Evolutionary conservation across 2,888 invertebrate genomes (phyloP).

Genomic region (Leucoma salicis): DNA sequence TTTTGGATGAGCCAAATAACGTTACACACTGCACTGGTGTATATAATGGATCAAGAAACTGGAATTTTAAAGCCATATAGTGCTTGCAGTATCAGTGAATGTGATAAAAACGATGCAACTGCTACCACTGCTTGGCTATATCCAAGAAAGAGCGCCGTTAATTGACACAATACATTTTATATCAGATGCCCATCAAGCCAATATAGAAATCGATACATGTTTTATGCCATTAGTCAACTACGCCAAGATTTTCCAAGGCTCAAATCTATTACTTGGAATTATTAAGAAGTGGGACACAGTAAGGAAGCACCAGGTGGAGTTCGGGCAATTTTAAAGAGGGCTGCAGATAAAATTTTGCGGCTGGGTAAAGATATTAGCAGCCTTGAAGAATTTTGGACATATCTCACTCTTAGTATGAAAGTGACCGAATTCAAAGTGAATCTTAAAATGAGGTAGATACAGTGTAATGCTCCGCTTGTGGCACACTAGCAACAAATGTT

Average conservation of each 20-base stretch:
- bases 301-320: conserved; percentile 26
- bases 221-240: conserved; percentile 12
- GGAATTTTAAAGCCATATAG: conserved; percentile 14
- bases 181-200: conserved; percentile 15
- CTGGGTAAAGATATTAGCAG: too few relatives aligned
- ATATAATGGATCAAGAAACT: conserved; percentile 9
- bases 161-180: conserved; percentile 18
- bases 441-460: too few relatives aligned
- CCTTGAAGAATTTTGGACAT: too few relatives aligned
- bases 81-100: conserved; percentile 16
- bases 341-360: too few relatives aligned
- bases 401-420: too few relatives aligned
- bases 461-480: too few relatives aligned
- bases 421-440: too few relatives aligned
- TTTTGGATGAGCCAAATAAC: too few relatives aligned
- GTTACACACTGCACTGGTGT: conserved; percentile 11
- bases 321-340: conserved; percentile 19
- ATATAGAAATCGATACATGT: conserved; percentile 26
- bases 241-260: conserved; percentile 8
- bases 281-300: conserved; percentile 19
- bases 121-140: conserved; percentile 16
- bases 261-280: conserved; percentile 21
- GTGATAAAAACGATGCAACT: conserved; percentile 14
- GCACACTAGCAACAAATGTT: too few relatives aligned
- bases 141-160: conserved; percentile 6